These are phyloP conservation scores for Chondrosia reniformis DNA, from an alignment of 37 sponge, comb jelly and placozoan species.

Conservation along the genomic window DNA sequence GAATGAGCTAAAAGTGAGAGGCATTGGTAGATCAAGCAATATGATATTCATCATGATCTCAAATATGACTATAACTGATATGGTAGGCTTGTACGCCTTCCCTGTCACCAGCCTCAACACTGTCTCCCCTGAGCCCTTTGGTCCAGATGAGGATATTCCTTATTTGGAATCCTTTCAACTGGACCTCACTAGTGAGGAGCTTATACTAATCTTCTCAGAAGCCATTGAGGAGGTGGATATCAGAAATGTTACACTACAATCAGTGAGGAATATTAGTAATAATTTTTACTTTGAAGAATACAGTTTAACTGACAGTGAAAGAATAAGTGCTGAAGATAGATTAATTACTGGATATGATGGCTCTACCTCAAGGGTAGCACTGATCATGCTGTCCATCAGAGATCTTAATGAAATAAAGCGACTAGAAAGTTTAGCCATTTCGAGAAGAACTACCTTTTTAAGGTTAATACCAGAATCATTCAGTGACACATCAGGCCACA, in stretches of 20 bases:
- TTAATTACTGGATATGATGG: slow-evolving; percentile 45
- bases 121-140: slow-evolving; percentile 14
- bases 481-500: slow-evolving; percentile 63
- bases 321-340: slow-evolving; percentile 10
- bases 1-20: slow-evolving; percentile 71
- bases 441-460: slow-evolving; percentile 48
- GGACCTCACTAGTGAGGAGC: slow-evolving; percentile 54
- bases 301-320: slow-evolving; percentile 46
- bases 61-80: slow-evolving; percentile 60
- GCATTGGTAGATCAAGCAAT: slow-evolving; percentile 43
- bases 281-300: slow-evolving; percentile 24
- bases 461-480: slow-evolving; percentile 30
- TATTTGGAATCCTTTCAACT: slow-evolving; percentile 52
- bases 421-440: slow-evolving; percentile 42
- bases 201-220: slow-evolving; percentile 73
- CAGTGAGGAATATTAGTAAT: slow-evolving; percentile 29
- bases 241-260: slow-evolving; percentile 70
- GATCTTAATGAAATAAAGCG: slow-evolving; percentile 87
- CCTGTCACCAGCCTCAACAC: slow-evolving; percentile 55
- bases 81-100: slow-evolving; percentile 54
- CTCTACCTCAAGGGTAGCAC: slow-evolving; percentile 55
- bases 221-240: slow-evolving; percentile 63
- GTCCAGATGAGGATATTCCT: slow-evolving; percentile 41
- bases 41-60: slow-evolving; percentile 40
- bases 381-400: slow-evolving; percentile 46